Evolutionary conservation across 2,888 invertebrate species (phyloP).

Genomic region (Rhorus exstirpatorius): DNA sequence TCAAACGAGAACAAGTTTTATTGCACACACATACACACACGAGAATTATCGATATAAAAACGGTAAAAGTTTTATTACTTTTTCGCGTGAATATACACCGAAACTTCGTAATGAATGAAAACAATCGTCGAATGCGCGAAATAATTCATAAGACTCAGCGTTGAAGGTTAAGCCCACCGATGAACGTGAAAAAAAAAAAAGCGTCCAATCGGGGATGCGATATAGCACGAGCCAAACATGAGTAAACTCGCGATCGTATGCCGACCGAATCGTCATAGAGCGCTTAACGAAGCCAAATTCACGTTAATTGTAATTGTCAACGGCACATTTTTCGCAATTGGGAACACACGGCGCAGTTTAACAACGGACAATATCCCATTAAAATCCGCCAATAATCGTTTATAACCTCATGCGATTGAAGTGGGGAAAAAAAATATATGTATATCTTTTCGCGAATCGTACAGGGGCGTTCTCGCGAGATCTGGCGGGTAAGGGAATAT

Average conservation of each 20-base stretch:
- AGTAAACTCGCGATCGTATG: neutral
- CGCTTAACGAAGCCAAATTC: constrained; percentile 60
- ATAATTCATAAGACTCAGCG: neutral
- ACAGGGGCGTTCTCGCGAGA: no score
- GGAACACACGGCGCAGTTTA: neutral
- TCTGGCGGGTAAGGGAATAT: no score
- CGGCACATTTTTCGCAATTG: constrained; percentile 57
- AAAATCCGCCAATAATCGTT: constrained; percentile 58
- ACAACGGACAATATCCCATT: neutral
- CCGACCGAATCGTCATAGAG: constrained; percentile 31
- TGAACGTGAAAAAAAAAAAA: no score
- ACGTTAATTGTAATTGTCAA: constrained; percentile 67
- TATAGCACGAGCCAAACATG: constrained; percentile 20
- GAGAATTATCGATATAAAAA: neutral
- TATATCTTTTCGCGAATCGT: no score
- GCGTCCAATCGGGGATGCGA: constrained; percentile 2
- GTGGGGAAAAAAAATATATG: constrained; percentile 27
- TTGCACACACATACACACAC: neutral
- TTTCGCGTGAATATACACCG: neutral
- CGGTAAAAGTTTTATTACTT: constrained; percentile 16
- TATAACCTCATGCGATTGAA: constrained; percentile 47
- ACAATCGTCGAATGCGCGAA: no score
- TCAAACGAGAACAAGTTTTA: constrained; percentile 12
- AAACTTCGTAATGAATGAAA: neutral
- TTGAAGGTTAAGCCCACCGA: constrained; percentile 15